A percentile compares a stretch with the other conserved stretches of the same genome.
Conservation (phyloP, 2,113 vertebrate genomes). For the Girardinichthys multiradiatus region DNA sequence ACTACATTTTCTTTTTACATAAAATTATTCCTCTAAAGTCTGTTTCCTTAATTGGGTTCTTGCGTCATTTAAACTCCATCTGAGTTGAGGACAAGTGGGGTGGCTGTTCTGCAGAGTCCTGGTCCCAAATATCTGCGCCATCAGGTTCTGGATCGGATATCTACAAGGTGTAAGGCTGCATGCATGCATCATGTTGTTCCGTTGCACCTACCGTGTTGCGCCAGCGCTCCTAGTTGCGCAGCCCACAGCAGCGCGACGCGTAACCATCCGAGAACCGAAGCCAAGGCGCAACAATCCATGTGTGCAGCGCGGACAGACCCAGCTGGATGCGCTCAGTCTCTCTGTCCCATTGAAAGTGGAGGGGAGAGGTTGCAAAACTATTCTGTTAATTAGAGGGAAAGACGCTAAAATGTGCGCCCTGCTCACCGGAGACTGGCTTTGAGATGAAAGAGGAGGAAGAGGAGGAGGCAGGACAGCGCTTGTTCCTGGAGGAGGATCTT, state of each 20-base stretch:
- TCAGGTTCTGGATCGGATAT: no score
- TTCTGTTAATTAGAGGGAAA: neutral
- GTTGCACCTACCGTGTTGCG: slow-evolving; percentile 59
- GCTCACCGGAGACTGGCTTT: slow-evolving; percentile 4
- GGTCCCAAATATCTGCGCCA: no score
- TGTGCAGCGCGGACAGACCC: slow-evolving; percentile 30
- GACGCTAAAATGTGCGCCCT: neutral
- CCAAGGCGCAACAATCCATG: slow-evolving; percentile 48
- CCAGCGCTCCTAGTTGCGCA: slow-evolving; percentile 9
- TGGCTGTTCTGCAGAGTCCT: neutral
- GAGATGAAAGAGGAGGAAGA: neutral
- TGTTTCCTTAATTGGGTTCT: no score
- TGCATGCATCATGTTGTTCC: neutral
- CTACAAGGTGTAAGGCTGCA: no score
- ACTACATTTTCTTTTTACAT: no score
- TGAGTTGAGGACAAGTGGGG: no score
- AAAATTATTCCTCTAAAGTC: no score
- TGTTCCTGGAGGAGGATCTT: slow-evolving; percentile 12
- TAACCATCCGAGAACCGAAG: slow-evolving; percentile 29
- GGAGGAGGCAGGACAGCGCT: neutral
- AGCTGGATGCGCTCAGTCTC: slow-evolving; percentile 15
- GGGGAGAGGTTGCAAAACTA: slow-evolving; percentile 19
- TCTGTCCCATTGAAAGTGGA: slow-evolving; percentile 38
- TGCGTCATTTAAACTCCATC: no score
- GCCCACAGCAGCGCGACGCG: slow-evolving; percentile 51